These are phyloP conservation scores for Beaufortia kweichowensis DNA, from an alignment of 2,113 vertebrate genomes.

Conservation along the genomic window DNA sequence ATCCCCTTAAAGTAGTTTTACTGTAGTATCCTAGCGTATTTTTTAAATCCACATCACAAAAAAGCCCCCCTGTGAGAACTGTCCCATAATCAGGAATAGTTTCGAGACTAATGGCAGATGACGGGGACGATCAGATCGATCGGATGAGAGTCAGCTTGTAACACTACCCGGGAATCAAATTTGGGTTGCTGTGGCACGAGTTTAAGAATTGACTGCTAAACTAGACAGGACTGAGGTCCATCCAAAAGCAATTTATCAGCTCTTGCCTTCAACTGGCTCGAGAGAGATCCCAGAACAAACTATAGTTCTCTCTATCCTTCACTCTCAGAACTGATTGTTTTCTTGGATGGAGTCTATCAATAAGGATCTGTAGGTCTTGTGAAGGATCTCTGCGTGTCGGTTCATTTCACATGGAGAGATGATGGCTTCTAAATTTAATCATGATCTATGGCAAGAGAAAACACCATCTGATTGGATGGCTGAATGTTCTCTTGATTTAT, in stretches of 20 bases:
- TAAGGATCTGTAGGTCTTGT: too few species aligned
- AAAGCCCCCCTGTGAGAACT: background rate
- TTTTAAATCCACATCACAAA: background rate
- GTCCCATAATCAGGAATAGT: background rate
- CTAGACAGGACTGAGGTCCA: background rate
- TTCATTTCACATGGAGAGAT: background rate
- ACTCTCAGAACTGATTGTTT: too few species aligned
- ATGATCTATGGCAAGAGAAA: too few species aligned
- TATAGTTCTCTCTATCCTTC: background rate
- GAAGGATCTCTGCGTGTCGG: too few species aligned
- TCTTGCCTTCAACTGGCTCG: background rate
- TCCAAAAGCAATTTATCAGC: background rate
- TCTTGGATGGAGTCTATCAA: too few species aligned
- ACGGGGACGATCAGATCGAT: constrained; percentile 10
- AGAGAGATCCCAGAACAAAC: background rate
- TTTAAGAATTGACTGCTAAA: background rate
- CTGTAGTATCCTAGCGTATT: too few species aligned
- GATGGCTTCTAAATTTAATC: background rate
- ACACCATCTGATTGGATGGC: too few species aligned
- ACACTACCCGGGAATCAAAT: background rate
- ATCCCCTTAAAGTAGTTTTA: too few species aligned
- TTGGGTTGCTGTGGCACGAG: too few species aligned
- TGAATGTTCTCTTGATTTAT: too few species aligned
- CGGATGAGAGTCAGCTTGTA: background rate
- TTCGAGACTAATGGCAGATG: background rate